Evolutionary conservation across 2,888 invertebrate genomes (phyloP).

Genomic region (Leptothorax acervorum): DNA sequence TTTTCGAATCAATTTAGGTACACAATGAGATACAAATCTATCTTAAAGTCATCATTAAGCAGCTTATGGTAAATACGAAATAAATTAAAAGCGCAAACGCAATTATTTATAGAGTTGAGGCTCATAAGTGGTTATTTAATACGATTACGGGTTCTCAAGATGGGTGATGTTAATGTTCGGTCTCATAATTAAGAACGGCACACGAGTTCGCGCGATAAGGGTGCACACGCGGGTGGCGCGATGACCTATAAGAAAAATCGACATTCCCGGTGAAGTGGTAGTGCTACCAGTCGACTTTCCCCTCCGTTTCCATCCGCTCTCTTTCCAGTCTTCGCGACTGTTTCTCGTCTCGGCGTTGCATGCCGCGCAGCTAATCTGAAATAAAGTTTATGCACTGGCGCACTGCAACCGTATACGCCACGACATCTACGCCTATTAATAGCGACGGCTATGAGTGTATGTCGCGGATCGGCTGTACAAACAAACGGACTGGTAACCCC

Average conservation of each 20-base stretch:
- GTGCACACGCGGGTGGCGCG: constrained; percentile 55
- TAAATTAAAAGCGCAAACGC: background rate
- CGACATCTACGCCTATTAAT: constrained; percentile 78
- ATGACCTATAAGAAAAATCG: constrained; percentile 83
- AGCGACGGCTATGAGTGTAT: constrained; percentile 75
- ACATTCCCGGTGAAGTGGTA: constrained; percentile 73
- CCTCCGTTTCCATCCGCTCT: constrained; percentile 39
- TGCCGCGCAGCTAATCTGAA: constrained; percentile 80
- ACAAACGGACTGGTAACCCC: constrained; percentile 68
- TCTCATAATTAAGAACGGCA: constrained; percentile 82
- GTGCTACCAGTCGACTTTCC: constrained; percentile 28
- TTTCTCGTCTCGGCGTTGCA: constrained; percentile 76
- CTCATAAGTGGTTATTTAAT: constrained; percentile 10
- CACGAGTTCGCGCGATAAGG: constrained; percentile 80
- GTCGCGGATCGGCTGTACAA: constrained; percentile 75
- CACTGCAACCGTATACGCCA: constrained; percentile 76
- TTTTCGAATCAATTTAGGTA: background rate
- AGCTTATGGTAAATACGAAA: constrained; percentile 11
- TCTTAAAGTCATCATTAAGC: background rate
- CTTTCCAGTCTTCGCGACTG: constrained; percentile 48
- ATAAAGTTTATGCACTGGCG: constrained; percentile 82
- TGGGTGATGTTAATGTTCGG: constrained; percentile 74
- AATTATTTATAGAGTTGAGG: background rate
- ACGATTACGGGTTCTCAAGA: background rate
- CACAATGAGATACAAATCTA: background rate